Percentiles rank a stretch among this genome's conserved stretches.
These are phyloP conservation scores for Sebastes flavidus DNA, from an alignment of 2,797 vertebrate species.

Conservation along the genomic window DNA sequence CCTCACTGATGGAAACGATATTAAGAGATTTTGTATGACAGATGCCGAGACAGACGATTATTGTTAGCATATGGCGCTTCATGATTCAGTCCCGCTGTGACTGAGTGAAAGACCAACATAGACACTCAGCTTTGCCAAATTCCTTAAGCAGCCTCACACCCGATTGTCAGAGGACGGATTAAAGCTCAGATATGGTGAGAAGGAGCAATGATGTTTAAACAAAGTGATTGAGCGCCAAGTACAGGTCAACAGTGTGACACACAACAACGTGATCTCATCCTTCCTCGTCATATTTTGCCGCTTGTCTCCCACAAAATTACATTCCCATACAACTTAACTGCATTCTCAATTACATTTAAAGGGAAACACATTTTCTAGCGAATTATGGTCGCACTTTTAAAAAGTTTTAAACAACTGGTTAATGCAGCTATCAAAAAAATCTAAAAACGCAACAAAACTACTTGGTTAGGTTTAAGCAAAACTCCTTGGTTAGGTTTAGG, in stretches of 20 bases:
- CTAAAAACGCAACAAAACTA: too few species aligned
- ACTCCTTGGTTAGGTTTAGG: too few species aligned
- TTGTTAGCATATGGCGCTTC: slow-evolving; percentile 69
- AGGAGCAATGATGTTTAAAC: not conserved
- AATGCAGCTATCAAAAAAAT: too few species aligned
- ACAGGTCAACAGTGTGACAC: not conserved
- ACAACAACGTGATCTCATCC: not conserved
- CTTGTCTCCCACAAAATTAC: too few species aligned
- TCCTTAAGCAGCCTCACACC: not conserved
- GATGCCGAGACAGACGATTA: slow-evolving; percentile 58
- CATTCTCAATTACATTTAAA: too few species aligned
- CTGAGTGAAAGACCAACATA: slow-evolving; percentile 38
- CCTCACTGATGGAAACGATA: slow-evolving; percentile 63
- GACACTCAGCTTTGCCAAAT: slow-evolving; percentile 36
- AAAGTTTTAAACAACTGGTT: too few species aligned
- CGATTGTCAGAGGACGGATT: slow-evolving; percentile 10
- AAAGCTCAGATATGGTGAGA: slow-evolving; percentile 11
- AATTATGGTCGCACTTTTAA: too few species aligned
- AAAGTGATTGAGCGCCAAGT: not conserved
- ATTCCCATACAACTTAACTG: too few species aligned
- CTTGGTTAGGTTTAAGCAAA: too few species aligned
- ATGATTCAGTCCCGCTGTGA: slow-evolving; percentile 38
- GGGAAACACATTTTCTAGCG: not conserved
- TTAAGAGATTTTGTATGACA: slow-evolving; percentile 60
- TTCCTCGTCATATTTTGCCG: too few species aligned